Conservation (phyloP, 2,797 vertebrate genomes). For the Cossypha heuglini region DNA sequence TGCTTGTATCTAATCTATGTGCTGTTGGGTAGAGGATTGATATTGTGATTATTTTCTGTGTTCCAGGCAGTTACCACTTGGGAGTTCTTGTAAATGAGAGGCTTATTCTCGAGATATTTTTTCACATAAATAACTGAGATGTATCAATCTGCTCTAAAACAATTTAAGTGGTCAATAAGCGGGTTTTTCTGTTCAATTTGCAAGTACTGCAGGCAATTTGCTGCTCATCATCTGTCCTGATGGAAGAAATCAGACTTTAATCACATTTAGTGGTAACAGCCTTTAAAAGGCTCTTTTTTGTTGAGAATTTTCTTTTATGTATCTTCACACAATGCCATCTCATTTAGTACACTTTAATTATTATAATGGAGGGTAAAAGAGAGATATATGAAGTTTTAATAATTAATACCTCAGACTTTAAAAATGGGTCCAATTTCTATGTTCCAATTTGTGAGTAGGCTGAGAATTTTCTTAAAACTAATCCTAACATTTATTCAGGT, state of each 20-base stretch:
- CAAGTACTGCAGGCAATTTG: constrained; percentile 8
- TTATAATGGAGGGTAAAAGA: not conserved
- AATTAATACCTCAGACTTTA: not conserved
- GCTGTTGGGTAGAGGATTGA: not conserved
- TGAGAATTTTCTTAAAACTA: not conserved
- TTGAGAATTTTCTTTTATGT: constrained; percentile 18
- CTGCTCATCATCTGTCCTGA: constrained; percentile 4
- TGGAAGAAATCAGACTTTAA: constrained; percentile 33
- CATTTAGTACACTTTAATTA: not conserved
- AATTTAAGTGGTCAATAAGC: constrained; percentile 34
- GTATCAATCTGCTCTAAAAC: constrained; percentile 20
- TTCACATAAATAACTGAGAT: constrained; percentile 23
- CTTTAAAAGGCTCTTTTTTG: constrained; percentile 8
- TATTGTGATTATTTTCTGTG: not conserved
- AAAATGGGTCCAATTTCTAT: not conserved
- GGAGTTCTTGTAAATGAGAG: constrained; percentile 3
- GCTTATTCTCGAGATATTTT: constrained; percentile 16
- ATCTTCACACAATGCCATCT: not conserved
- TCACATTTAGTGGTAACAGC: not conserved
- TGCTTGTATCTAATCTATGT: not conserved
- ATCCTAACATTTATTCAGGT: not conserved
- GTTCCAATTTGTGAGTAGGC: not conserved
- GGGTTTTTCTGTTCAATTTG: constrained; percentile 10
- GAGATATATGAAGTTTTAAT: not conserved
- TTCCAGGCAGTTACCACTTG: not conserved